A percentile compares a stretch with the other conserved stretches of the same genome.
phyloP scores from a whole-genome alignment of 2,888 invertebrate genomes.

The Andrena praecox region DNA sequence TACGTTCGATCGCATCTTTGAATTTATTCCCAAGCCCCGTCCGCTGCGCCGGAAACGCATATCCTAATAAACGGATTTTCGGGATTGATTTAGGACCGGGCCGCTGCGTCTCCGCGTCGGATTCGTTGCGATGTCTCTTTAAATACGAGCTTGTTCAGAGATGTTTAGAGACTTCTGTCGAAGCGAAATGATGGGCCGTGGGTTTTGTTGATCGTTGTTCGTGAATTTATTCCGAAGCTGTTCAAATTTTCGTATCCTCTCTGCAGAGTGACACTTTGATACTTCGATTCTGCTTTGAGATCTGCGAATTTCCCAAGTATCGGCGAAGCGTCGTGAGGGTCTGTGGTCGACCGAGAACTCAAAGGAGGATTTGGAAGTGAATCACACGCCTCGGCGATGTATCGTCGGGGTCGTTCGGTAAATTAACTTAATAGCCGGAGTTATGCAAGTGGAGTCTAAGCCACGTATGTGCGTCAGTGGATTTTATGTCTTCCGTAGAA shows the following conservation, averaged over 20 bases:
- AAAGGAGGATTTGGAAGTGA: constrained; percentile 55
- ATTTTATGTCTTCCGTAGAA: constrained; percentile 43
- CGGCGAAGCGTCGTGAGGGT: constrained; percentile 21
- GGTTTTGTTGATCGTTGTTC: too few species aligned
- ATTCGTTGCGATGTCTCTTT: neutral
- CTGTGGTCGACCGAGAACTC: constrained; percentile 41
- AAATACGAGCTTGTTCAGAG: neutral
- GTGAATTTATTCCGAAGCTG: too few species aligned
- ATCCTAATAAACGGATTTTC: constrained; percentile 4
- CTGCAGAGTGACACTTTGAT: too few species aligned
- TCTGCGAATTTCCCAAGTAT: constrained; percentile 9
- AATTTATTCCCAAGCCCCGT: constrained; percentile 19
- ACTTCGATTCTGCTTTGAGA: neutral
- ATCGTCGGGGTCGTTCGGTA: constrained; percentile 45
- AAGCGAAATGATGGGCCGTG: too few species aligned
- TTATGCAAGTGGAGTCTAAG: constrained; percentile 64
- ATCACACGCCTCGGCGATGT: constrained; percentile 44
- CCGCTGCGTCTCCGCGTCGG: neutral
- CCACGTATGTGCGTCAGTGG: constrained; percentile 47
- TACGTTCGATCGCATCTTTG: constrained; percentile 35
- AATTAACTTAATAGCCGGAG: constrained; percentile 68
- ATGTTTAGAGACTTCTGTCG: too few species aligned
- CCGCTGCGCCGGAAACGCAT: neutral
- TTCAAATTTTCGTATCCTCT: too few species aligned
- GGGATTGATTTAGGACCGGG: neutral